Percentiles rank a stretch among this genome's conserved stretches.
These are phyloP conservation scores for Diplodus sargus DNA, from an alignment of 2,797 vertebrate genomes.

Conservation along the genomic window DNA sequence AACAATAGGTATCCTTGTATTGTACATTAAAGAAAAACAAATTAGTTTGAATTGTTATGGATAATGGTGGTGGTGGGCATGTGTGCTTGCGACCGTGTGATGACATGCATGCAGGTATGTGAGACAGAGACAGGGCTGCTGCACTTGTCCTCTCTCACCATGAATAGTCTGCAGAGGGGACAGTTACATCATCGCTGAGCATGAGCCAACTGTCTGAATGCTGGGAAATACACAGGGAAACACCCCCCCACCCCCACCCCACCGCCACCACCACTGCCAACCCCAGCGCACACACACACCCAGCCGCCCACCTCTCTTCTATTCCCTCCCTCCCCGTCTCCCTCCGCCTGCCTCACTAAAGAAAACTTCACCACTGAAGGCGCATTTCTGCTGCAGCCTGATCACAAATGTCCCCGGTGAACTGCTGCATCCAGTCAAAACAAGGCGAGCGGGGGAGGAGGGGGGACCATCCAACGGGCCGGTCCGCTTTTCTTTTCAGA, in stretches of 20 bases:
- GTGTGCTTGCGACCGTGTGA: background rate
- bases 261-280: background rate
- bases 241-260: background rate
- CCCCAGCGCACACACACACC: conserved; percentile 12
- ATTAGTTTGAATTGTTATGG: background rate
- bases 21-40: background rate
- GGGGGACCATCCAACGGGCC: conserved; percentile 14
- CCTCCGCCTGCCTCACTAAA: background rate
- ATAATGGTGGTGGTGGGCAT: background rate
- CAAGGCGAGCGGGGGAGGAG: conserved; percentile 19
- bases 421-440: conserved; percentile 48
- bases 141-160: conserved; percentile 24
- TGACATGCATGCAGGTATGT: conserved; percentile 31
- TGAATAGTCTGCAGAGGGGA: conserved; percentile 47
- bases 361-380: conserved; percentile 5
- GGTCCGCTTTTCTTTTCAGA: conserved; percentile 11
- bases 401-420: conserved; percentile 18
- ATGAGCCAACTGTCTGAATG: conserved; percentile 57
- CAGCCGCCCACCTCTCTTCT: conserved; percentile 9
- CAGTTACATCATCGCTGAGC: conserved; percentile 73
- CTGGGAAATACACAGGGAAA: conserved; percentile 52
- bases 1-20: background rate
- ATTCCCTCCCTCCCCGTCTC: background rate
- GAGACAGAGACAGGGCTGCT: conserved; percentile 23
- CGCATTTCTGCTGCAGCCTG: conserved; percentile 17